phyloP scores from a whole-genome alignment of 2,888 invertebrate species.

The Therioaphis trifolii region DNA sequence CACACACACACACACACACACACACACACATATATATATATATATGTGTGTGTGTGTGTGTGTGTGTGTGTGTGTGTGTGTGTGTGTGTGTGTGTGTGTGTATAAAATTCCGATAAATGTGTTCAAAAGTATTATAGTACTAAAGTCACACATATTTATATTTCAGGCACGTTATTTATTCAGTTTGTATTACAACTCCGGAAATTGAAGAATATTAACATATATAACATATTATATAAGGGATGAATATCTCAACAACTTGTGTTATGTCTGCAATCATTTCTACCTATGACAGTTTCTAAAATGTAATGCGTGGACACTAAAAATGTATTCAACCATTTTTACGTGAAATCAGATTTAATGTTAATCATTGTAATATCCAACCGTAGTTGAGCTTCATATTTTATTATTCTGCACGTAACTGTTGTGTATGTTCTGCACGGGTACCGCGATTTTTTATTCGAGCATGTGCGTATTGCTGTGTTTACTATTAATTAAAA shows the following conservation, averaged over 20 bases:
- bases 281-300: constrained; percentile 52
- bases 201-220: constrained; percentile 60
- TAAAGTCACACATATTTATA: constrained; percentile 36
- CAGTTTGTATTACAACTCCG: constrained; percentile 47
- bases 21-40: too few species aligned
- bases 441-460: too few species aligned
- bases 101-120: background rate
- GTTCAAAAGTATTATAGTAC: background rate
- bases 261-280: constrained; percentile 19
- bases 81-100: too few species aligned
- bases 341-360: constrained; percentile 1
- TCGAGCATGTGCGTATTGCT: too few species aligned
- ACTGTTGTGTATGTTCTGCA: too few species aligned
- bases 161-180: constrained; percentile 37
- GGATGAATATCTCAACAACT: constrained; percentile 27
- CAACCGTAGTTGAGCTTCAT: background rate
- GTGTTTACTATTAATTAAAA: background rate
- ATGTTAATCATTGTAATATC: background rate
- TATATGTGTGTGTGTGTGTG: too few species aligned
- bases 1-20: too few species aligned
- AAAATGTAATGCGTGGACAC: constrained; percentile 1
- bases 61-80: too few species aligned
- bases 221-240: constrained; percentile 43
- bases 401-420: too few species aligned
- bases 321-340: constrained; percentile 33